Conservation (phyloP, 1,140 invertebrate species). For the Gerris buenoi region DNA sequence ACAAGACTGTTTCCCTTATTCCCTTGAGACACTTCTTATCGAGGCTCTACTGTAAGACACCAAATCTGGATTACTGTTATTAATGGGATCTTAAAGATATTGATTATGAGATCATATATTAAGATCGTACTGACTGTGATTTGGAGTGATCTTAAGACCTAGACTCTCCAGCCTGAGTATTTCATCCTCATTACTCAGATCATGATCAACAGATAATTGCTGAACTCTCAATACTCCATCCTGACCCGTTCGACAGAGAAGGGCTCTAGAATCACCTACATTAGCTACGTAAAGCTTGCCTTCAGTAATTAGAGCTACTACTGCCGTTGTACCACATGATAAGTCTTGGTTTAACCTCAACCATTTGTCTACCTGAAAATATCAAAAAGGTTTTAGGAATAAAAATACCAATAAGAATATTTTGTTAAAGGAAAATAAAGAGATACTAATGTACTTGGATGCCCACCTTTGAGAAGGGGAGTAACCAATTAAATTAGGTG, state of each 20-base stretch:
- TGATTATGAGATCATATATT: too few species aligned
- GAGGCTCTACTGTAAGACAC: too few species aligned
- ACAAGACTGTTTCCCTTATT: too few species aligned
- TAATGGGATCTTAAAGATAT: too few species aligned
- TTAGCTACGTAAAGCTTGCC: slow-evolving; percentile 68
- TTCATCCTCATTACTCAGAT: slow-evolving; percentile 70
- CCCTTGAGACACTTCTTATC: too few species aligned
- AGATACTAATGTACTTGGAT: too few species aligned
- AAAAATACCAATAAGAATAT: too few species aligned
- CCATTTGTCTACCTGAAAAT: slow-evolving; percentile 35
- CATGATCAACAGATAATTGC: slow-evolving; percentile 70
- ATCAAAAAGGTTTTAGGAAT: slow-evolving; percentile 2
- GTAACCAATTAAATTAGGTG: too few species aligned
- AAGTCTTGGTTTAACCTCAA: slow-evolving; percentile 42
- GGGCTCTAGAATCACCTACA: slow-evolving; percentile 60
- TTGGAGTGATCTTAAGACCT: slow-evolving; percentile 45
- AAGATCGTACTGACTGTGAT: not conserved
- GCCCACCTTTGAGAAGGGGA: too few species aligned
- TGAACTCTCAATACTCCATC: slow-evolving; percentile 64
- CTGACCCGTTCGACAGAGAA: slow-evolving; percentile 64
- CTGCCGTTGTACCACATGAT: slow-evolving; percentile 56
- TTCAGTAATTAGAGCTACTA: slow-evolving; percentile 58
- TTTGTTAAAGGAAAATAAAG: too few species aligned
- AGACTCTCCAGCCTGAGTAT: slow-evolving; percentile 52
- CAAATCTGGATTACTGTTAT: too few species aligned